Percentiles rank a stretch among this genome's conserved stretches.
These are phyloP conservation scores for Acrossocheilus wenchowensis DNA, from an alignment of 2,797 vertebrate genomes.

Conservation along the genomic window DNA sequence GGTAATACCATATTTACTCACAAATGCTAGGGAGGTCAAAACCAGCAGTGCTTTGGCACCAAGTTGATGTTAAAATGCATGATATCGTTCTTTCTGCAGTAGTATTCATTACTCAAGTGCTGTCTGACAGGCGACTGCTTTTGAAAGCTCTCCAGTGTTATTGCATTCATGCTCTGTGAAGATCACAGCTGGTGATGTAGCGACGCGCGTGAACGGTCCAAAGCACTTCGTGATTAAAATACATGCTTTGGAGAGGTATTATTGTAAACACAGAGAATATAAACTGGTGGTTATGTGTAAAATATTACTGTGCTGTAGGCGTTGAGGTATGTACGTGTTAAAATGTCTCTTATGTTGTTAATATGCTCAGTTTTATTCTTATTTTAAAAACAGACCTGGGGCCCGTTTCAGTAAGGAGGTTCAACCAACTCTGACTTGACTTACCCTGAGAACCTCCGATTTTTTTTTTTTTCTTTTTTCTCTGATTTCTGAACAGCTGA, in stretches of 20 bases:
- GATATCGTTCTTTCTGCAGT: background rate
- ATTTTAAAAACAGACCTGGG: background rate
- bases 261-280: background rate
- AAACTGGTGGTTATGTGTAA: background rate
- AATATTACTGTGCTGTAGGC: conserved; percentile 4
- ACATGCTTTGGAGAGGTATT: conserved; percentile 1
- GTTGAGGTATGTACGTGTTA: background rate
- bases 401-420: too few relatives aligned
- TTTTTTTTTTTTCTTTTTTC: too few relatives aligned
- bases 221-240: conserved; percentile 16
- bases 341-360: background rate
- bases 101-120: background rate
- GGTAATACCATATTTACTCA: conserved; percentile 68
- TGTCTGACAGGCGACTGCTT: background rate
- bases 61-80: background rate
- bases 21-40: conserved; percentile 3
- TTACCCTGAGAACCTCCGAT: too few relatives aligned
- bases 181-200: conserved; percentile 27
- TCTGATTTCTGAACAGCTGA: too few relatives aligned
- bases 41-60: background rate
- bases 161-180: background rate
- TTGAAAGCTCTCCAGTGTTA: background rate
- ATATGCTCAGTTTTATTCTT: background rate
- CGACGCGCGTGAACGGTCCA: background rate
- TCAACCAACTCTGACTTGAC: too few relatives aligned